Percentiles rank a stretch among this genome's conserved stretches.
These are phyloP conservation scores for Fulica atra DNA, from an alignment of 2,113 vertebrate genomes.

Conservation along the genomic window DNA sequence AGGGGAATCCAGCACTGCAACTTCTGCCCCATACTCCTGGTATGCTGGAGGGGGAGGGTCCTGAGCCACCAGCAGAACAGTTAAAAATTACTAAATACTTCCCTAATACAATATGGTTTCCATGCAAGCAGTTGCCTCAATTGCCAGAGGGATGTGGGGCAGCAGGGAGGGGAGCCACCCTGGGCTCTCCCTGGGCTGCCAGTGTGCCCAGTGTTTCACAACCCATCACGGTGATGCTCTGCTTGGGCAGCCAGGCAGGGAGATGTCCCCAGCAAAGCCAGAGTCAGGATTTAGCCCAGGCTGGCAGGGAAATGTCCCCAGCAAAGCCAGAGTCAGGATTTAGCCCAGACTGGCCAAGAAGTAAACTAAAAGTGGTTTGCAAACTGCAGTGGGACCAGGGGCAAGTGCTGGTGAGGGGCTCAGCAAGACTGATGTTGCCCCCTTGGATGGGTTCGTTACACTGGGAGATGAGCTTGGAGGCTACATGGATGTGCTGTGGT, in stretches of 20 bases:
- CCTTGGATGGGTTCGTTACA: neutral
- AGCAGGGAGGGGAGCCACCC: neutral
- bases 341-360: neutral
- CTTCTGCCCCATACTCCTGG: neutral
- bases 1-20: neutral
- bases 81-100: conserved; percentile 55
- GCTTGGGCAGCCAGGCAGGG: neutral
- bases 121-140: conserved; percentile 21
- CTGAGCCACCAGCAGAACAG: neutral
- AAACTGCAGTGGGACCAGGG: fast-evolving
- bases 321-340: neutral
- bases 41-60: conserved; percentile 6
- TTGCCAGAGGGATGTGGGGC: neutral
- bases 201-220: fast-evolving
- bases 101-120: conserved; percentile 35
- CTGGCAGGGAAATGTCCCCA: too few relatives aligned
- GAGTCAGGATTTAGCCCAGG: neutral
- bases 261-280: neutral
- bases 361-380: neutral
- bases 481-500: neutral
- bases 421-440: neutral
- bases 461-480: neutral
- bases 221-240: neutral
- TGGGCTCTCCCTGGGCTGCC: neutral
- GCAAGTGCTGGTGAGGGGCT: fast-evolving